Base-by-base conservation (phyloP, 2,888 invertebrate genomes). In the Napeogenes inachia region DNA sequence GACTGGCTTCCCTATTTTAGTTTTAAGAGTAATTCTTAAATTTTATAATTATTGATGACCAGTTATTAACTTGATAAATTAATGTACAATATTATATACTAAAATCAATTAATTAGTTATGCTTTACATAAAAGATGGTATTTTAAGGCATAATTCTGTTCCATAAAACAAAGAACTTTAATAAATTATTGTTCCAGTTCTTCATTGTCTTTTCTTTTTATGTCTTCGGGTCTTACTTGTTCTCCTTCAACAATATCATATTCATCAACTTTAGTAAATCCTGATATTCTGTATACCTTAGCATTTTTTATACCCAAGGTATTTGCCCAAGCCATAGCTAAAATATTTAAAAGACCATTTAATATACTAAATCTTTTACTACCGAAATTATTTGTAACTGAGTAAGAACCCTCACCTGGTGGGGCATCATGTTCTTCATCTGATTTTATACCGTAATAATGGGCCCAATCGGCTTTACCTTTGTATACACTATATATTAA, bases 391-490 rank as follows among this genome's bases (percentile, higher is more conserved):
- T 59, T 47, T 54, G 6, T 13, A 5, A 10, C 10, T 42, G 12
- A 47, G 8, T 54, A 21, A 45, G 4, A 42, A 59, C 47, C 13
- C 55, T 64, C 84, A 93, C 94, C 93, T 81, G 94, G 93, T 13
- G 93, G 87, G 60, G 91, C 73, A 3, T 81, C 67, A 13, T 82
- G 76, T 68, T 94, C 93, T 65, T 92, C 93, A 56, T 93, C 92
- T 6, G 91, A 78, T 79, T 93, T 94, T 4, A 92, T 79, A 4
- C 94, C 94, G 74, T 94, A 91, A 70, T 92, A 92, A 71, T 92
- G 87, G 0, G 94, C 94, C 94, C 94, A 94, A 77, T 94, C 93
- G 4, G 80, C 87, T 74, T 93, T 93, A 3, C 94, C 94, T 67
- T 86, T 75, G 67, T 87, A 93, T 12, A 89, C 76, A 80, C 87